Percentiles rank a stretch among this genome's conserved stretches.
phyloP scores from a whole-genome alignment of 2,888 invertebrate genomes.

The Terebella lapidaria region DNA sequence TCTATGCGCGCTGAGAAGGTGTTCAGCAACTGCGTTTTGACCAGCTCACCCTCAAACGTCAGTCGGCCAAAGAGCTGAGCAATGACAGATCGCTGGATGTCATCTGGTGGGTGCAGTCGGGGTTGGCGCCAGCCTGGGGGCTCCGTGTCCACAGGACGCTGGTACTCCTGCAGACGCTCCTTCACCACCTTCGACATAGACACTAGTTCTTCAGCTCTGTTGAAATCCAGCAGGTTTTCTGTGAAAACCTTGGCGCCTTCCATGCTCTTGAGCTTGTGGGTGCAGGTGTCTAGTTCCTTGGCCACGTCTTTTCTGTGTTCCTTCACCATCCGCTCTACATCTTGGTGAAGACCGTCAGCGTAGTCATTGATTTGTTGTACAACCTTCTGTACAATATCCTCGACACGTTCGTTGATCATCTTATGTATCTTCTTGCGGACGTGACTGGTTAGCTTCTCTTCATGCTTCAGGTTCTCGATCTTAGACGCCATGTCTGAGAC shows the following conservation, averaged over 20 bases:
- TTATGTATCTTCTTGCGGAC: conserved; percentile 26
- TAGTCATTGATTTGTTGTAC: conserved; percentile 23
- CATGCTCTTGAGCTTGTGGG: conserved; percentile 21
- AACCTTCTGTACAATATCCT: conserved; percentile 22
- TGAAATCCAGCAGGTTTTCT: conserved; percentile 24
- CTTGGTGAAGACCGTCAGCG: conserved; percentile 24
- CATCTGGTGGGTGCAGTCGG: conserved; percentile 23
- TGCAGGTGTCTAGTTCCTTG: conserved; percentile 16
- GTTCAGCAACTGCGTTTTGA: conserved; percentile 17
- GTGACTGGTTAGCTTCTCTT: conserved; percentile 24
- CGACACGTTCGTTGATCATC: conserved; percentile 25
- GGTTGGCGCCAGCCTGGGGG: conserved; percentile 28
- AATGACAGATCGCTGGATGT: conserved; percentile 10
- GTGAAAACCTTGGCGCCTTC: conserved; percentile 21
- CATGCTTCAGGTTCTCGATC: conserved; percentile 22
- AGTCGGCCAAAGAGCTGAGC: conserved; percentile 22
- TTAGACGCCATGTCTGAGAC: conserved; percentile 20
- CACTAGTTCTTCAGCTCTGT: conserved; percentile 28
- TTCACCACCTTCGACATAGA: conserved; percentile 23
- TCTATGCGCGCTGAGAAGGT: conserved; percentile 14
- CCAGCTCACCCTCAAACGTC: conserved; percentile 29
- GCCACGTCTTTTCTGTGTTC: conserved; percentile 23
- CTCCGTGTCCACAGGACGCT: conserved; percentile 14
- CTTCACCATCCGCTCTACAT: conserved; percentile 27
- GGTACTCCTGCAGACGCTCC: conserved; percentile 22